Percentiles rank a stretch among this genome's conserved stretches.
Conservation (phyloP, 1,140 invertebrate genomes). For the Oncopeltus fasciatus region DNA sequence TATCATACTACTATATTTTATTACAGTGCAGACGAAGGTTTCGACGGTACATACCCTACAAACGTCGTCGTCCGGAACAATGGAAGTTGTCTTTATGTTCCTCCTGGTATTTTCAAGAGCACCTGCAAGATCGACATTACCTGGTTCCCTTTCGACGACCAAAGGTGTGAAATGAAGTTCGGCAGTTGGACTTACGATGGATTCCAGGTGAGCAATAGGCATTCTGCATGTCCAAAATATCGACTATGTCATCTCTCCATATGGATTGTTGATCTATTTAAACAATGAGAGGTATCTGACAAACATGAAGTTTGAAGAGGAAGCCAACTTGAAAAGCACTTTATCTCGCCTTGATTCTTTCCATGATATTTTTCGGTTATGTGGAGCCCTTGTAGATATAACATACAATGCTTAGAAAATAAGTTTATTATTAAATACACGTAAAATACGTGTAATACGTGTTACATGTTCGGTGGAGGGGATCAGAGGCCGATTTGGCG, state of each 20-base stretch:
- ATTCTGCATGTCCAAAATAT: not conserved
- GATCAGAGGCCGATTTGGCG: no score
- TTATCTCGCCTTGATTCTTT: no score
- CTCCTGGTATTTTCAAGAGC: slow-evolving; percentile 96
- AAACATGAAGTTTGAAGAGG: not conserved
- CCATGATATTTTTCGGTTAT: no score
- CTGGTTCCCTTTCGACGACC: slow-evolving; percentile 98
- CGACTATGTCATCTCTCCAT: no score
- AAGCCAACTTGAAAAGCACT: not conserved
- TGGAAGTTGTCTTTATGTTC: slow-evolving; percentile 91
- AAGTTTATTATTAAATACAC: no score
- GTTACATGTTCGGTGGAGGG: no score
- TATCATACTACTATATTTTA: slow-evolving; percentile 1
- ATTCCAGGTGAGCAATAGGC: slow-evolving; percentile 53
- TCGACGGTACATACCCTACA: slow-evolving; percentile 93
- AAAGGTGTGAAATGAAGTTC: slow-evolving; percentile 91
- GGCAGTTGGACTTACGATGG: slow-evolving; percentile 91
- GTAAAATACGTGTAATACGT: no score
- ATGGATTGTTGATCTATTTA: no score
- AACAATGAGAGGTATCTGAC: no score
- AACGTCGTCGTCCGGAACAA: slow-evolving; percentile 90
- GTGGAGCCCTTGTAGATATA: no score
- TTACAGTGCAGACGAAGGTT: slow-evolving; percentile 89
- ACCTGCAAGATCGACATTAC: slow-evolving; percentile 98
- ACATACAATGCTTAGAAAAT: no score